Evolutionary conservation across 2,113 vertebrate genomes (phyloP).

Genomic region (Lepus timidus): DNA sequence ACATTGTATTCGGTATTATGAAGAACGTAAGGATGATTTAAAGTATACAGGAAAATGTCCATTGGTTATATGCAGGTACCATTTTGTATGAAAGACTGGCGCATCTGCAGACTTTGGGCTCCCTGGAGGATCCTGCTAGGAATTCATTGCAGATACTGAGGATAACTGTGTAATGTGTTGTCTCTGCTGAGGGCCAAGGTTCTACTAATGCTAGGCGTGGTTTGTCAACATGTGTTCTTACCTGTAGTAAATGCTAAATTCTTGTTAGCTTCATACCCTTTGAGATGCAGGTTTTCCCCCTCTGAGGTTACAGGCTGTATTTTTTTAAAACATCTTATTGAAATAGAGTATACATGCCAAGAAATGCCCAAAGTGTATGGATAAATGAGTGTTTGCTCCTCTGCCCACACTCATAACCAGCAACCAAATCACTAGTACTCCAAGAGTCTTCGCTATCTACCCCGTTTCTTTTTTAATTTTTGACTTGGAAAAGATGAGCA

Average conservation of each 20-base stretch:
- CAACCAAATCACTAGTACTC: too few relatives aligned
- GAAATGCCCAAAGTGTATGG: too few relatives aligned
- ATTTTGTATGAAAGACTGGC: not conserved
- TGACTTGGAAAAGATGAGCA: too few relatives aligned
- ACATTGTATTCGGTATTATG: not conserved
- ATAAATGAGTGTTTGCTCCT: too few relatives aligned
- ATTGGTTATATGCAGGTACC: not conserved
- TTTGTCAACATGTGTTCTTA: not conserved
- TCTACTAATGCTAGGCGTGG: not conserved
- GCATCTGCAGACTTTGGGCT: not conserved
- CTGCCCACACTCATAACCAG: too few relatives aligned
- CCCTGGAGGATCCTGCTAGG: not conserved
- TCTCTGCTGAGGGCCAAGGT: not conserved
- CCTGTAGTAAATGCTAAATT: conserved; percentile 7
- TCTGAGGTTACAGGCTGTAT: not conserved
- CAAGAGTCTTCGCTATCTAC: too few relatives aligned
- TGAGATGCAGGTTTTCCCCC: not conserved
- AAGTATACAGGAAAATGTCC: not conserved
- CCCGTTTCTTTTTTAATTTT: too few relatives aligned
- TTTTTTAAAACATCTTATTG: too few relatives aligned
- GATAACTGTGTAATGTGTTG: not conserved
- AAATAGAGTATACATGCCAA: too few relatives aligned
- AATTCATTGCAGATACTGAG: not conserved
- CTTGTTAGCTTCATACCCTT: not conserved
- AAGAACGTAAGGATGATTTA: not conserved